Evolutionary conservation across 2,797 vertebrate species (phyloP), one percentile per base, ranked within the genome.

Genomic region (Typhlichthys subterraneus): DNA sequence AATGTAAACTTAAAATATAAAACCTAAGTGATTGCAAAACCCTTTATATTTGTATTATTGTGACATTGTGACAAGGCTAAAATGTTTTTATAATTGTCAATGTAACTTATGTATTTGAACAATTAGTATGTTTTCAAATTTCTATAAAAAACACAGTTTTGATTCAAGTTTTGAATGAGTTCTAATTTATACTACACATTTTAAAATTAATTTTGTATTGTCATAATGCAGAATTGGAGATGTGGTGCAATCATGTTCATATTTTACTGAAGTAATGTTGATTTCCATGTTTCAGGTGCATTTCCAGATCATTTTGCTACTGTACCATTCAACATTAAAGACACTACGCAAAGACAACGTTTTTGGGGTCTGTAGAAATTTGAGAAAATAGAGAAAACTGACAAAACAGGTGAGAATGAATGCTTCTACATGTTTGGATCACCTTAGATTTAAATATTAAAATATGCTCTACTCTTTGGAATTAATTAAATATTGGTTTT

Each of bases 271-370:
- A 62, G 31, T 67, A 50, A 17, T 47, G 0, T 46, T 45, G 57
- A 12, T 57, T 55, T 31, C 7, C 14, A n/a, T 61, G 9, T 66
- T 73, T 69, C 38, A 70, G 61, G 64, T 33, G 47, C 2, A 75
- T 49, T 59, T 70, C 14, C 61, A 68, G 56, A 57, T 68, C 46
- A 65, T 79, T 69, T 65, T 38, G 14, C 4, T 29, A 29, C 23
- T 29, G 50, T 31, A 53, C 15, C 19, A 62, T 60, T 53, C 15
- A 55, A 61, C 70, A 53, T 45, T 33, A 65, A 48, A 5, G 5
- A 0, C 5, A 71, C 50, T 65, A 59, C 53, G 58, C 57, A 50
- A 10, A 23, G 33, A 8, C 0, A 53, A 58, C 61, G 15, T 19
- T 15, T 73, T 68, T 38, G 11, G 77, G 31, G 70, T 55, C 65